Percentiles rank a stretch among this genome's conserved stretches.
Conservation (phyloP, 1,140 invertebrate species). For the Bombus confusus region DNA sequence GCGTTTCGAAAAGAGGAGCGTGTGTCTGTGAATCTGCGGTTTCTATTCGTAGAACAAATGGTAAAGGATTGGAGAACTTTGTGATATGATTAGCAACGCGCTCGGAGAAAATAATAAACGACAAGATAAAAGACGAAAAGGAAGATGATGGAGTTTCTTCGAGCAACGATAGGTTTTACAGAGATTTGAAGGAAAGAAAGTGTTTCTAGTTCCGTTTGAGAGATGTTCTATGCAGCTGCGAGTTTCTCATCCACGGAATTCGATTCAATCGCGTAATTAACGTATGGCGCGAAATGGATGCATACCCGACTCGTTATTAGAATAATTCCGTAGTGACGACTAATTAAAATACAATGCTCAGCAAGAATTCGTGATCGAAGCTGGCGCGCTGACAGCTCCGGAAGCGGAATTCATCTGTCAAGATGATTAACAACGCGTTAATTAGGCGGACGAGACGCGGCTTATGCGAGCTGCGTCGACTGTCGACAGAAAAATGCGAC, state of each 20-base stretch:
- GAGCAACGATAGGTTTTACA: not conserved
- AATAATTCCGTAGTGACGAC: constrained; percentile 23
- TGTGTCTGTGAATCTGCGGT: not conserved
- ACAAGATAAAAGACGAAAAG: not conserved
- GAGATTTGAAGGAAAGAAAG: not conserved
- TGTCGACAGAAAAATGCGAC: constrained; percentile 20
- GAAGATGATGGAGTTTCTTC: not conserved
- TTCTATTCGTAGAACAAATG: no score
- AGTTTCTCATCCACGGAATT: not conserved
- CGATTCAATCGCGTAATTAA: constrained; percentile 44
- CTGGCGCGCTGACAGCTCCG: constrained; percentile 43
- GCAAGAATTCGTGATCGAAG: constrained; percentile 35
- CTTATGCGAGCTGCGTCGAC: not conserved
- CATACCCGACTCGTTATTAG: constrained; percentile 8
- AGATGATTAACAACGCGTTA: constrained; percentile 49
- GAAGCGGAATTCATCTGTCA: constrained; percentile 56
- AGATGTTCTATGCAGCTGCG: no score
- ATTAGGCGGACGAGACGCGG: constrained; percentile 36
- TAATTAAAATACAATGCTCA: constrained; percentile 53
- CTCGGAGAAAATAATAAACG: not conserved
- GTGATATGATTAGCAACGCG: no score
- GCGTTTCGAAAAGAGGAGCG: not conserved
- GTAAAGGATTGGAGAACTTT: no score
- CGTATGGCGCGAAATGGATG: not conserved
- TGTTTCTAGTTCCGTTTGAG: no score